Evolutionary conservation across 1,140 invertebrate genomes (phyloP), one percentile per base, ranked within the genome.

Genomic region (Drosophila tsacasi): DNA sequence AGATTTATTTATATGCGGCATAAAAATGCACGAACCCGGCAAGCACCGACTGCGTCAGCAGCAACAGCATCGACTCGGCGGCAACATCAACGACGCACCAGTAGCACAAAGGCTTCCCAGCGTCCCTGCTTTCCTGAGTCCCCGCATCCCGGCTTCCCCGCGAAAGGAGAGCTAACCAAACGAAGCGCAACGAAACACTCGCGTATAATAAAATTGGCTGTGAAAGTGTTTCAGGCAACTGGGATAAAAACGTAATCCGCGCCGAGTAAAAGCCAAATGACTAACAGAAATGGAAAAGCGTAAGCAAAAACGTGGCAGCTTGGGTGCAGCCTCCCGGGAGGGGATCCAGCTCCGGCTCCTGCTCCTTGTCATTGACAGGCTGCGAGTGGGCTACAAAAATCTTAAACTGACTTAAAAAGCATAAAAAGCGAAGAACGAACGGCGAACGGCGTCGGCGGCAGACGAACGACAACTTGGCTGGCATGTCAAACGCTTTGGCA

Each of bases 1-100:
- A 90, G 85, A 90, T 90, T 90, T 90, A 90, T 90, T 90, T 90
- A 90, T 90, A 90, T 85, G 85, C 81, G 79, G 85, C 85, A 90
- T 90, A 90, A 90, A 90, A 90, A 90, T 90, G 86, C 85, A 90
- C 81, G 76, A 71, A 81, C 47, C 74, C 66, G 52, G 52, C 64
- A 46, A 44, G 52, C 64, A 72, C 40, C 47, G 59, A 42, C 55
- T 50, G 64, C 44, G 59, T 30, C 64, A 76, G 59, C 68, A 50
- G 47, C 42, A 81, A 44, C 44, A 47, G 32, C 46, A 40, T 39
- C 59, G 52, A 30, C 57, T 46, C 52, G 30, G 17, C 30, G 30
- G 19, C 21, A 47, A 61, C 57, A 61, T 35, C 42, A 50, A 50
- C 60, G 44, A 23, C 50, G 66, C 19, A 66, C 17, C 61, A 73